Base-by-base conservation (phyloP, 2,888 invertebrate species). In the Plutella xylostella region DNA sequence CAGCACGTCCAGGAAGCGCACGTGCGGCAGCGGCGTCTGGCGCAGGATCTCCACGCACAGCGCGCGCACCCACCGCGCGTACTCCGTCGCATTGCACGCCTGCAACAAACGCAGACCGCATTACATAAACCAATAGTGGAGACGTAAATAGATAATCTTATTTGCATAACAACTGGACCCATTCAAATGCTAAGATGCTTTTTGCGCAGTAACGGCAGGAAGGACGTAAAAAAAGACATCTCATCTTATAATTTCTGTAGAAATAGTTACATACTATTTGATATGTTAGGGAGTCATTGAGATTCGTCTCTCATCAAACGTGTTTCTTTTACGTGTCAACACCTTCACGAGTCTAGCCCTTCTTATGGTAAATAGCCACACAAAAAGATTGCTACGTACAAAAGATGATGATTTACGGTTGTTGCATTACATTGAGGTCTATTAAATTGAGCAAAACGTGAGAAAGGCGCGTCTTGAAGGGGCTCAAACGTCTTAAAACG, bases 31-130 rank as follows among this genome's bases (percentile, higher is more conserved):
- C 17, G 91, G 91, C 22, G 91, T 92, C 66, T 92, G 91, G 2
- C 90, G 86, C 53, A 92, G 89, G 51, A 92, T 85, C 67, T 92
- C 91, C 51, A 90, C 88, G 43, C 91, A 91, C 50, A 92, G 86
- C 45, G 90, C 89, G 59, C 89, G 88, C 59, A 90, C 90, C 91
- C 91, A 92, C 47, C 89, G 86, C 70, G 90, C 87, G 70, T 90
- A 91, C 57, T 88, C 86, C 57, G 87, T 85, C 66, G 89, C 89
- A 61, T 86, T 89, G 70, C 88, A 86, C 62, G 89, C 88, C 91
- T 91, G 85, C 45, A 87, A 88, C 71, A 71, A 78, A n/a, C 54
- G 55, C 52, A 51, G 39, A 34, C n/a, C n/a, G n/a, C n/a, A n/a
- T n/a, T n/a, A n/a, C n/a, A n/a, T n/a, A n/a, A n/a, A n/a, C n/a